phyloP scores from a whole-genome alignment of 2,797 vertebrate species.

The Lycodopsis pacificus region DNA sequence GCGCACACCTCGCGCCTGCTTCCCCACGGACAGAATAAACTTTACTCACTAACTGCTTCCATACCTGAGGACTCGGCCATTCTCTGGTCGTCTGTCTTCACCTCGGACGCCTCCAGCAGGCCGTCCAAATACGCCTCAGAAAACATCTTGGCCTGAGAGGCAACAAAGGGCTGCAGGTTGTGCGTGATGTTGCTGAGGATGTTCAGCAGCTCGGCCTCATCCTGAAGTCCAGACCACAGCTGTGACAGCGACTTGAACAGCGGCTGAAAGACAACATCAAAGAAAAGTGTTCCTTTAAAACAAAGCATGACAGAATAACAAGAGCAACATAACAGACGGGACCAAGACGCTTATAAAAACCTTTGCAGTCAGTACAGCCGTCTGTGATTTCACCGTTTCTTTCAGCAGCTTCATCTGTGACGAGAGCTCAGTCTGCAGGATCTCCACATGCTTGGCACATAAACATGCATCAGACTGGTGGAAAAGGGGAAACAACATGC shows the following conservation, averaged over 20 bases:
- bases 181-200: constrained; percentile 81
- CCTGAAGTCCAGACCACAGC: constrained; percentile 88
- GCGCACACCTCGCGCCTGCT: too few relatives aligned
- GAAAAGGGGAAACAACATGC: not conserved
- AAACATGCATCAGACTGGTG: constrained; percentile 86
- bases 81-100: constrained; percentile 88
- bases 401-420: constrained; percentile 83
- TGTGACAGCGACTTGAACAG: constrained; percentile 87
- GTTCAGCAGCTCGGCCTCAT: constrained; percentile 87
- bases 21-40: too few relatives aligned
- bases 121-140: constrained; percentile 77
- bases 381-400: constrained; percentile 80
- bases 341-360: constrained; percentile 89
- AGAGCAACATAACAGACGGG: too few relatives aligned
- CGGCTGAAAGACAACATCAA: constrained; percentile 79
- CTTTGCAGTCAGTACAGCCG: constrained; percentile 83
- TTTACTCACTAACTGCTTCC: not conserved
- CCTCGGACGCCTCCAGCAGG: constrained; percentile 80
- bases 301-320: not conserved
- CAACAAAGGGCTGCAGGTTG: constrained; percentile 85
- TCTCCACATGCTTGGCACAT: constrained; percentile 84
- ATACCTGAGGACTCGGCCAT: constrained; percentile 85
- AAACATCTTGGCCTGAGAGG: constrained; percentile 82
- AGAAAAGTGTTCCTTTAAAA: not conserved
- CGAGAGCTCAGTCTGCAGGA: constrained; percentile 80